These are phyloP conservation scores for Eupithecia subumbrata DNA, from an alignment of 2,888 invertebrate species.

Conservation along the genomic window DNA sequence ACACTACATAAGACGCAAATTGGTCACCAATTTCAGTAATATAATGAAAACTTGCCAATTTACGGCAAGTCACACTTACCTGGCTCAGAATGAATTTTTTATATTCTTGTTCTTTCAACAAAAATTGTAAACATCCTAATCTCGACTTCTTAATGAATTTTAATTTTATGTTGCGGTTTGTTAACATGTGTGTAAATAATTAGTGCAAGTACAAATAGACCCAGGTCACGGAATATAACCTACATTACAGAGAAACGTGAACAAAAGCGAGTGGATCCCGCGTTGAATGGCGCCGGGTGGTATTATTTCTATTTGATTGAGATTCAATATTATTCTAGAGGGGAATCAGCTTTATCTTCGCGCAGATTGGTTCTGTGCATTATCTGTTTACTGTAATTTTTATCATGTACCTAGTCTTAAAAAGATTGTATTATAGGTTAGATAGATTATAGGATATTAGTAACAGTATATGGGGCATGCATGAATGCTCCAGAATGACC, in stretches of 20 bases:
- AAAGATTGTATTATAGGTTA: neutral
- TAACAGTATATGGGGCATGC: no score
- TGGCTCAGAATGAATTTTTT: no score
- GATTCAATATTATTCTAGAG: conserved; percentile 15
- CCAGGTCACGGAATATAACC: conserved; percentile 5
- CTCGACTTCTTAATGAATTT: no score
- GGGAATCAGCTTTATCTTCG: conserved; percentile 12
- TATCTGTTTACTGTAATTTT: neutral
- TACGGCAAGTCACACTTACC: no score
- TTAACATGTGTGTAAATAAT: neutral
- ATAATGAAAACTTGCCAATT: no score
- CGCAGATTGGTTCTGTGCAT: neutral
- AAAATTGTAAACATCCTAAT: no score
- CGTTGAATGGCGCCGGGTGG: conserved; percentile 13
- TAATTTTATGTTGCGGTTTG: no score
- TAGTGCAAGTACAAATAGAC: neutral
- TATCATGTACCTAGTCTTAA: neutral
- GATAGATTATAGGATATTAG: neutral
- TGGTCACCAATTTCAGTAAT: no score
- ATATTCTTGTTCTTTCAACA: no score
- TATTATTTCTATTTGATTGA: conserved; percentile 20
- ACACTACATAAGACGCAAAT: no score
- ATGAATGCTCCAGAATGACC: no score
- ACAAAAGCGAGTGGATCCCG: conserved; percentile 7
- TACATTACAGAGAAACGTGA: neutral